Percentiles rank a stretch among this genome's conserved stretches.
phyloP scores from a whole-genome alignment of 2,888 invertebrate genomes.

The Pediacus dermestoides region DNA sequence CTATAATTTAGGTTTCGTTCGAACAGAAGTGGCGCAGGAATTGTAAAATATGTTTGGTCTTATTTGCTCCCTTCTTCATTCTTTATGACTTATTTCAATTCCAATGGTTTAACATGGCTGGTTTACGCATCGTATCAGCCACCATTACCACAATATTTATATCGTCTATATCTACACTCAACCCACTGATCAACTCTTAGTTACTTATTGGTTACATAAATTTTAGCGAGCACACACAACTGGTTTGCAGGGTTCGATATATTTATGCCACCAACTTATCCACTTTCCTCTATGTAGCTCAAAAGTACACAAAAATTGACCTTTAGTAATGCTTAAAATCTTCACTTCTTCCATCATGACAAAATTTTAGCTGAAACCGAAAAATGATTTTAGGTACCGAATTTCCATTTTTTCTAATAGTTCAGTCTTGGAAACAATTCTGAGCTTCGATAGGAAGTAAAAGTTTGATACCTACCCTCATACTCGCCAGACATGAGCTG shows the following conservation, averaged over 20 bases:
- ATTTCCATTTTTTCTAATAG: too few relatives aligned
- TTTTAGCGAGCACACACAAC: conserved; percentile 12
- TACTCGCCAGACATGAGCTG: too few relatives aligned
- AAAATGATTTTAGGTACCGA: too few relatives aligned
- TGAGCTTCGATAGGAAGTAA: too few relatives aligned
- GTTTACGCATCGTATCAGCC: conserved; percentile 21
- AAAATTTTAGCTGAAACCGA: too few relatives aligned
- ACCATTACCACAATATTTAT: conserved; percentile 31
- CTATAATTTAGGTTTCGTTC: conserved; percentile 6
- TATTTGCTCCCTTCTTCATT: conserved; percentile 32
- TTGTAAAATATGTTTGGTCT: conserved; percentile 38
- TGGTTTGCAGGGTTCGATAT: conserved; percentile 16
- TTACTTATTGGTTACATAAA: conserved; percentile 21
- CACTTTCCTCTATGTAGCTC: too few relatives aligned
- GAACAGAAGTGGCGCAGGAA: conserved; percentile 38
- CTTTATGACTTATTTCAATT: conserved; percentile 33
- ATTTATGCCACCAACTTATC: too few relatives aligned
- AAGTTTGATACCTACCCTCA: too few relatives aligned
- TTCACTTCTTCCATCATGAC: too few relatives aligned
- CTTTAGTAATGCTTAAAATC: too few relatives aligned
- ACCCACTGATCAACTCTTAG: conserved; percentile 21
- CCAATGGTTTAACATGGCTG: conserved; percentile 23
- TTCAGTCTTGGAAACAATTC: too few relatives aligned
- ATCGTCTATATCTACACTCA: conserved; percentile 19
- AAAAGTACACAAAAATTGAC: too few relatives aligned